Conservation (phyloP, 2,113 vertebrate genomes). For the Passer domesticus region DNA sequence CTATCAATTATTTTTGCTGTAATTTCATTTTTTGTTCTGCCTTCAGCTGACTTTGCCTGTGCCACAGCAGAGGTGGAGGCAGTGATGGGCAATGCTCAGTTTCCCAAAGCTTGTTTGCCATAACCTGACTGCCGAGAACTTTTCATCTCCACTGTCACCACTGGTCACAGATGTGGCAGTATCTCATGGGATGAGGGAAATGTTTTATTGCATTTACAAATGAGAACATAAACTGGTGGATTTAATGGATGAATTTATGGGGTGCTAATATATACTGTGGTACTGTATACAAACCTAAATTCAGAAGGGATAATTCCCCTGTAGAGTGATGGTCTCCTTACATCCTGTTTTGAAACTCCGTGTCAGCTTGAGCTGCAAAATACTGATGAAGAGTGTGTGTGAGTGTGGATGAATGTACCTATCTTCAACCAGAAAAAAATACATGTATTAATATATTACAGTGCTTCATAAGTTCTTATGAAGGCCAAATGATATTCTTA, state of each 20-base stretch:
- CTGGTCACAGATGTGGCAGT: not conserved
- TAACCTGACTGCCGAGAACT: accelerated
- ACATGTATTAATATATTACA: not conserved
- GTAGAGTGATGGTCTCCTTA: not conserved
- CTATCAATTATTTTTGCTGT: not conserved
- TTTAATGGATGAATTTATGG: not conserved
- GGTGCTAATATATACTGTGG: not conserved
- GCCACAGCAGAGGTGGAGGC: accelerated
- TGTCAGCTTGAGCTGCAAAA: not conserved
- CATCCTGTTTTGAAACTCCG: not conserved
- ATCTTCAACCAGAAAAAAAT: not conserved
- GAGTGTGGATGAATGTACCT: not conserved
- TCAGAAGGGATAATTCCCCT: not conserved
- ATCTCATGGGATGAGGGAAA: not conserved
- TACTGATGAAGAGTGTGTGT: not conserved
- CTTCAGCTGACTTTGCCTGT: not conserved
- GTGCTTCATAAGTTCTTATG: not conserved
- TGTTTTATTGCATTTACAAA: not conserved
- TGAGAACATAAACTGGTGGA: not conserved
- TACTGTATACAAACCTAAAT: not conserved
- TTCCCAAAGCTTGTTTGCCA: not conserved
- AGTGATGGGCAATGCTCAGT: accelerated
- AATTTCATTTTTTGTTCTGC: not conserved
- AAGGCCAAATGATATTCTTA: not conserved
- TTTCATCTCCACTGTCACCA: not conserved